Base-by-base conservation (phyloP, 1,140 invertebrate genomes). In the Achatina immaculata region DNA sequence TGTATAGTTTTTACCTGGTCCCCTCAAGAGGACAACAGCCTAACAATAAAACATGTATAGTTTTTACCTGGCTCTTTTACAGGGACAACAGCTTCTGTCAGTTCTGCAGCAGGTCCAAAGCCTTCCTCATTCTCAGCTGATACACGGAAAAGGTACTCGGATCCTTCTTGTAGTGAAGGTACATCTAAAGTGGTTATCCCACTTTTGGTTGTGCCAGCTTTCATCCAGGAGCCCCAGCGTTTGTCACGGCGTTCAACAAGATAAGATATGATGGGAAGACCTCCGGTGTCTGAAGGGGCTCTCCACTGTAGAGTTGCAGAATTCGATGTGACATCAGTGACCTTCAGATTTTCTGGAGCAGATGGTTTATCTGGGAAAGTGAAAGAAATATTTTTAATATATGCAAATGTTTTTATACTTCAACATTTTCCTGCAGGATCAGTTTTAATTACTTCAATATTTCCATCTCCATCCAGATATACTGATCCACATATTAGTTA, bases 211-310 rank as follows among this genome's bases (percentile, higher is more conserved):
- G 74, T 85, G 7, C 77, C 85, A 19, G 86, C 86, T 51, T 86
- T 84, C 48, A 85, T 85, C 89, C 88, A 91, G 94, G 91, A 95
- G 93, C 83, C 97, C 96, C 82, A 96, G 93, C 88, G 85, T 58
- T 88, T 89, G 66, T 91, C 89, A 36, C 87, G 85, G 92, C 98
- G 98, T 90, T 99, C 97, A 34, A 99, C 95, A 36, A 95, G 92
- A 88, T 99, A 99, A 89, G 96, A 94, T 0, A 95, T 95, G 34
- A 99, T 94, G 7, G 97, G 97, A 88, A 96, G 95, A 58, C 98
- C 99, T 87, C 99, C 99, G 92, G 99, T 98, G 89, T 99, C 97
- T 87, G 97, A 95, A 38, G 98, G 98, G 89, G 97, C 97, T 78
- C 96, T 95, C 98, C 98, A 99, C 45, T 87, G 80, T 31, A 91